These are phyloP conservation scores for Calephelis perditalis DNA, from an alignment of 2,888 invertebrate species.

Conservation along the genomic window DNA sequence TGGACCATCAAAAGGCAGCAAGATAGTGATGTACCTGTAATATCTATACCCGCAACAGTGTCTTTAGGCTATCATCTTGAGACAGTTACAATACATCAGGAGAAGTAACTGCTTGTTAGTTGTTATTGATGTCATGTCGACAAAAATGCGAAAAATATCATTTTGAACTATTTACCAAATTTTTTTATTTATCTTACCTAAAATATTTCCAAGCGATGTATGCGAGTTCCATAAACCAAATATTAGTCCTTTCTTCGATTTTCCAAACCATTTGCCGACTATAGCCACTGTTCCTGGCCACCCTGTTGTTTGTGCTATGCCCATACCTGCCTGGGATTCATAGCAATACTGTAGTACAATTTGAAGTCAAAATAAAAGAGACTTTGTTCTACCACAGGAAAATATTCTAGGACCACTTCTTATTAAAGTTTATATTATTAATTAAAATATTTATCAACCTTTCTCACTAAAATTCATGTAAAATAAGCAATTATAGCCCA, in stretches of 20 bases:
- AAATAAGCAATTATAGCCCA: no score
- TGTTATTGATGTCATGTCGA: no score
- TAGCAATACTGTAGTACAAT: background rate
- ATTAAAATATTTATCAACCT: conserved; percentile 13
- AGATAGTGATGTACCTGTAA: no score
- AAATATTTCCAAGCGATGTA: conserved; percentile 96
- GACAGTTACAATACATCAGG: no score
- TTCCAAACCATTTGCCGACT: conserved; percentile 98
- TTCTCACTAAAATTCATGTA: no score
- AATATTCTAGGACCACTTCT: background rate
- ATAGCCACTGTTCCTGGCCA: conserved; percentile 97
- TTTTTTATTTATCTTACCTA: conserved; percentile 77
- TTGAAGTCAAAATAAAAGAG: background rate
- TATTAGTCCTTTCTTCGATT: conserved; percentile 91
- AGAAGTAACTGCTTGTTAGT: no score
- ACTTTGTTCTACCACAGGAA: background rate
- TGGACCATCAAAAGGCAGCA: no score
- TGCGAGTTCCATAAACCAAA: conserved; percentile 99
- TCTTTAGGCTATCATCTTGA: no score
- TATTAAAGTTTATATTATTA: background rate
- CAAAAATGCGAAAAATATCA: background rate
- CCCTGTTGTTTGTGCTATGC: conserved; percentile 94
- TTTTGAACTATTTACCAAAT: background rate
- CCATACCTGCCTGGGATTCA: conserved; percentile 82
- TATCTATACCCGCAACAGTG: no score